A percentile compares a stretch with the other conserved stretches of the same genome.
These are phyloP conservation scores for Cosmia trapezina DNA, from an alignment of 2,888 invertebrate species.

Conservation along the genomic window DNA sequence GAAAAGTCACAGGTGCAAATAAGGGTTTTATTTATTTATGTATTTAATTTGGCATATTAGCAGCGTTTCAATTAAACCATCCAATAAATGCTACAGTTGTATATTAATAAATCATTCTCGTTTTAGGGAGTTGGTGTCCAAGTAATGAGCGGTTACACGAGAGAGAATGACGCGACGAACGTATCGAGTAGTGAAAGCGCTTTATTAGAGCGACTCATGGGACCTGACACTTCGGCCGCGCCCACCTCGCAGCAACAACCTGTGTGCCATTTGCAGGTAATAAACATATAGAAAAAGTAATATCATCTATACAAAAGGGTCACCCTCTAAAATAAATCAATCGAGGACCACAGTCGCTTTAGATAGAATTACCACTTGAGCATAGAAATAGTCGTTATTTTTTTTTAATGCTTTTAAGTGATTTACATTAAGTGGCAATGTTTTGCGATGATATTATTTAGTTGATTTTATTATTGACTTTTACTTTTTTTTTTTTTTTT, in stretches of 20 bases:
- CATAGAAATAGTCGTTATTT: not conserved
- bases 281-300: constrained; percentile 1
- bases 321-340: not conserved
- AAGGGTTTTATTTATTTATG: not conserved
- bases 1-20: not conserved
- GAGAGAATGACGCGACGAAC: constrained; percentile 85
- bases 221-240: constrained; percentile 73
- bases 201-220: constrained; percentile 84
- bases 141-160: constrained; percentile 83
- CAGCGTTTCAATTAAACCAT: not conserved
- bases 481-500: too few relatives aligned
- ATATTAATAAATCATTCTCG: constrained; percentile 14
- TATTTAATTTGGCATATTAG: not conserved
- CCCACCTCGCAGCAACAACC: constrained; percentile 77
- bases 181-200: constrained; percentile 87
- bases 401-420: constrained; percentile 2
- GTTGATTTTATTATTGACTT: too few relatives aligned
- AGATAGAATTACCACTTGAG: not conserved
- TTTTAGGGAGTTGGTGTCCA: constrained; percentile 75
- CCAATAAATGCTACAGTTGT: not conserved
- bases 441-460: too few relatives aligned
- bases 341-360: not conserved
- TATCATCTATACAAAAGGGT: not conserved
- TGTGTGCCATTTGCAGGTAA: constrained; percentile 86
- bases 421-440: too few relatives aligned